phyloP scores from a whole-genome alignment of 2,797 vertebrate species.

The Lagorchestes hirsutus region DNA sequence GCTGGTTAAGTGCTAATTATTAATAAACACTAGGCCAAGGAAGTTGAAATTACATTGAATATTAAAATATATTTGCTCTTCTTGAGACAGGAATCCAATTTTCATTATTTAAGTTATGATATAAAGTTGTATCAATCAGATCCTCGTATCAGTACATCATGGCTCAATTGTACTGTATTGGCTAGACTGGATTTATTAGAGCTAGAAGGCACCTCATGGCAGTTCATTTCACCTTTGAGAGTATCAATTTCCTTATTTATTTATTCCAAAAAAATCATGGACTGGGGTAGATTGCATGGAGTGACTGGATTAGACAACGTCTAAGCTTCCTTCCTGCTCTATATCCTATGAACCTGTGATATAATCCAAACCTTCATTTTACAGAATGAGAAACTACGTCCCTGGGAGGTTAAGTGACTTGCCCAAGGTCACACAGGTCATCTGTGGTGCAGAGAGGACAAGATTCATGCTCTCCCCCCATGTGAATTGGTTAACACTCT shows the following conservation, averaged over 20 bases:
- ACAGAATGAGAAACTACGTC: not conserved
- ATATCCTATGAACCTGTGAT: not conserved
- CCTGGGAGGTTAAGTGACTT: not conserved
- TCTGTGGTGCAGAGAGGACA: not conserved
- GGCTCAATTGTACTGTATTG: not conserved
- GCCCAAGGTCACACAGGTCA: not conserved
- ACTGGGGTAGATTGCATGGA: not conserved
- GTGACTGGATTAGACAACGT: not conserved
- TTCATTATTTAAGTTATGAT: not conserved
- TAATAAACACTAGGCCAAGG: constrained; percentile 49
- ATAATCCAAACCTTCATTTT: not conserved
- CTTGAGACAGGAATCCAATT: not conserved
- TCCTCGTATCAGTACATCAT: not conserved
- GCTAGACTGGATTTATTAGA: not conserved
- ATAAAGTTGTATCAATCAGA: not conserved
- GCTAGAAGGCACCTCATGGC: not conserved
- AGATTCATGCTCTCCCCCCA: not conserved
- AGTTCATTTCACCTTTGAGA: not conserved
- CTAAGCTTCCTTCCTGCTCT: not conserved
- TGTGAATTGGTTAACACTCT: not conserved
- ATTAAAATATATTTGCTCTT: not conserved
- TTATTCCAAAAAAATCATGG: not conserved
- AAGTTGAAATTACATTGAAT: not conserved
- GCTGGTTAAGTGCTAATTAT: constrained; percentile 57
- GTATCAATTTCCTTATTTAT: not conserved